Evolutionary conservation across 1,140 invertebrate species (phyloP).

Genomic region (Venturia canescens): DNA sequence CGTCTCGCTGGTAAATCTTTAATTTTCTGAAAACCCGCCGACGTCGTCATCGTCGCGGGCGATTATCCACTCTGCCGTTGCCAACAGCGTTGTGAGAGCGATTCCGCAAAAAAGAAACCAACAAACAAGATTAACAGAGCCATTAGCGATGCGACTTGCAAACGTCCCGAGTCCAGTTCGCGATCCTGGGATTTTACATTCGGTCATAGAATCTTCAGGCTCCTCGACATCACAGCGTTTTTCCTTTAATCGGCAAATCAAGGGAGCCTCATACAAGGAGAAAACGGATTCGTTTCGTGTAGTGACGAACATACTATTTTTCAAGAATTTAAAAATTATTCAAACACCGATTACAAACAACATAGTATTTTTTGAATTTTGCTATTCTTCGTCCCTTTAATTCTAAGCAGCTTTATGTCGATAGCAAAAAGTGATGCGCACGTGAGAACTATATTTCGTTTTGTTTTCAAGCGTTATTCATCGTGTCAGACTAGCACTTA

Average conservation of each 20-base stretch:
- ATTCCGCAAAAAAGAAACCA: constrained; percentile 41
- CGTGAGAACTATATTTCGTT: too few relatives aligned
- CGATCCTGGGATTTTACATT: constrained; percentile 24
- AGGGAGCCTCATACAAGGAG: too few relatives aligned
- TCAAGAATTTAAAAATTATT: too few relatives aligned
- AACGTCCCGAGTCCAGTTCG: constrained; percentile 35
- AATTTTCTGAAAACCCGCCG: constrained; percentile 37
- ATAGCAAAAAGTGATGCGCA: too few relatives aligned
- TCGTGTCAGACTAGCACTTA: too few relatives aligned
- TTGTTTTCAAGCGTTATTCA: too few relatives aligned
- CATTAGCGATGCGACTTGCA: constrained; percentile 44
- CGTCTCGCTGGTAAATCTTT: neutral
- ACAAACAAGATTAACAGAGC: constrained; percentile 51
- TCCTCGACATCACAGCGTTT: neutral
- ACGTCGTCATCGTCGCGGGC: constrained; percentile 32
- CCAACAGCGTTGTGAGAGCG: constrained; percentile 12
- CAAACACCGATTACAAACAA: too few relatives aligned
- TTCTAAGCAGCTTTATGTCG: too few relatives aligned
- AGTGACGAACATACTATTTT: too few relatives aligned
- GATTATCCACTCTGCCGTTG: constrained; percentile 36
- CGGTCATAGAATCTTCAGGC: neutral
- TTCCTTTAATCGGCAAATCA: neutral
- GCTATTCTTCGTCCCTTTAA: too few relatives aligned
- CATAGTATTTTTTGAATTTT: too few relatives aligned
- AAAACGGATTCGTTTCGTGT: too few relatives aligned